These are phyloP conservation scores for Anseranas semipalmata DNA, from an alignment of 2,113 vertebrate genomes.

Conservation along the genomic window DNA sequence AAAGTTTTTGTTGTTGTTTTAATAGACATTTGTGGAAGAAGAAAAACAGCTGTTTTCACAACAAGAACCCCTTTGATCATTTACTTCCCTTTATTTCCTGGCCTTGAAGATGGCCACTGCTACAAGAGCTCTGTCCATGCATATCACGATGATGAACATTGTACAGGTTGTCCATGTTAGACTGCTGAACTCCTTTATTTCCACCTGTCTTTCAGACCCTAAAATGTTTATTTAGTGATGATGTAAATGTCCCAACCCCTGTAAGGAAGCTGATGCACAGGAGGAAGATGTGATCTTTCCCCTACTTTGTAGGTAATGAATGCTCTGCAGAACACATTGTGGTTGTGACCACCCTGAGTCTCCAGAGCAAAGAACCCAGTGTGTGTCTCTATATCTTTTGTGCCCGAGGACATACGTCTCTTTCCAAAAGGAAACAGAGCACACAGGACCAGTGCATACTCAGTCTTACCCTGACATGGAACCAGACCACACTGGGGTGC, in stretches of 20 bases:
- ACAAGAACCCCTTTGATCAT: background rate
- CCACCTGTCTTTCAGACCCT: background rate
- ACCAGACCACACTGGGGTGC: background rate
- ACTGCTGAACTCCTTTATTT: background rate
- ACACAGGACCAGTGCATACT: background rate
- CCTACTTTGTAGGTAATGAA: background rate
- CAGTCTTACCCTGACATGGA: background rate
- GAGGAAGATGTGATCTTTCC: background rate
- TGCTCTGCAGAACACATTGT: background rate
- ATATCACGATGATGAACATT: background rate
- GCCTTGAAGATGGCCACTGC: background rate
- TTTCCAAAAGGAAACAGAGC: background rate
- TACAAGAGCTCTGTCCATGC: background rate
- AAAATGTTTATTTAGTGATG: background rate
- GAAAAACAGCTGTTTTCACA: background rate
- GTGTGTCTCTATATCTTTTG: background rate
- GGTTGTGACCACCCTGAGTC: background rate
- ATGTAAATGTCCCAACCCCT: accelerated
- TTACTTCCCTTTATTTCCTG: background rate
- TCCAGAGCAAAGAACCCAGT: background rate
- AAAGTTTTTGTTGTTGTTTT: background rate
- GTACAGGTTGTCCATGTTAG: no score
- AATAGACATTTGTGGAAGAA: background rate
- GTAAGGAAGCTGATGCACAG: background rate
- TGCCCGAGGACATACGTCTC: accelerated